A percentile compares a stretch with the other conserved stretches of the same genome.
phyloP scores from a whole-genome alignment of 2,797 vertebrate genomes.

The Falco biarmicus region DNA sequence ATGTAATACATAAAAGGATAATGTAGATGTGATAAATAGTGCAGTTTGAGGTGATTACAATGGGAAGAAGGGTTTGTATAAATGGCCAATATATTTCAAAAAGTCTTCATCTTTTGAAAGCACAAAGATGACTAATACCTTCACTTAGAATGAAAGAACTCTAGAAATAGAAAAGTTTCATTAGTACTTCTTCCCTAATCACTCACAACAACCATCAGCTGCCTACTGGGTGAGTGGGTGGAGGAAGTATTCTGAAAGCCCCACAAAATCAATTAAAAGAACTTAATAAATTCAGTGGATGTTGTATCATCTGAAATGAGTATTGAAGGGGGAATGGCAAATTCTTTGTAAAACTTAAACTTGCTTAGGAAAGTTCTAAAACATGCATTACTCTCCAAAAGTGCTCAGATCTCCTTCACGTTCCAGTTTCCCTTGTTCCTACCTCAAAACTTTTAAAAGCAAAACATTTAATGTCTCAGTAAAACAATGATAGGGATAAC shows the following conservation, averaged over 20 bases:
- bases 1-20: neutral
- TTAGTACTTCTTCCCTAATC: constrained; percentile 9
- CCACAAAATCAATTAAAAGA: constrained; percentile 1
- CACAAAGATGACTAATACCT: neutral
- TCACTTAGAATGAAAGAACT: neutral
- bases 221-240: neutral
- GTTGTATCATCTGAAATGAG: neutral
- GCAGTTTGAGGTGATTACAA: neutral
- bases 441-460: neutral
- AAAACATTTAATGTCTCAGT: neutral
- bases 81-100: neutral
- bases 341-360: neutral
- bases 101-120: neutral
- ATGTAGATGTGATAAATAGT: neutral
- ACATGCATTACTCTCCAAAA: neutral
- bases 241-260: neutral
- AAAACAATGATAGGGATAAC: neutral
- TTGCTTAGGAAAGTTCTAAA: neutral
- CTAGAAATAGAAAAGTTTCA: neutral
- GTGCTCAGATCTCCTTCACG: neutral
- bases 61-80: neutral
- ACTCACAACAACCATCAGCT: neutral
- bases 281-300: neutral
- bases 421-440: neutral
- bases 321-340: neutral